These are phyloP conservation scores for Saccostrea echinata DNA, from an alignment of 1,140 invertebrate species.

Conservation along the genomic window DNA sequence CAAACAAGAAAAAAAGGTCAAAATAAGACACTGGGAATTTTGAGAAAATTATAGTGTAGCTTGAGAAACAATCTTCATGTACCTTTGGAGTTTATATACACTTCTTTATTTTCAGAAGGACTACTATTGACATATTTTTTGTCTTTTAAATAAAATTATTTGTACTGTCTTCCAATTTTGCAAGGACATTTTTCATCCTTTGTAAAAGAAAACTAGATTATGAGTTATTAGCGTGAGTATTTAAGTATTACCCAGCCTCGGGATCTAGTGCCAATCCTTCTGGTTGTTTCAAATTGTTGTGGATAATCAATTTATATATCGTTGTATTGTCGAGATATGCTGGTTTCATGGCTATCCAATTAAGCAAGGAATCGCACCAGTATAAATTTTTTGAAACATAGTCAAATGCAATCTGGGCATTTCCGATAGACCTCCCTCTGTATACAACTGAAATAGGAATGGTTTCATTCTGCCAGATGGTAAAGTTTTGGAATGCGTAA, in stretches of 20 bases:
- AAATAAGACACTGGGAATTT: too few relatives aligned
- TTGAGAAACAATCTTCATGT: too few relatives aligned
- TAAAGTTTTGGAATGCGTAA: not conserved
- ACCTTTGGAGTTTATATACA: too few relatives aligned
- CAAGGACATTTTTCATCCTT: too few relatives aligned
- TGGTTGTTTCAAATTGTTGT: slow-evolving; percentile 5
- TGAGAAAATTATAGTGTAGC: too few relatives aligned
- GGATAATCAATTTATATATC: not conserved
- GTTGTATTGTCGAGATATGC: not conserved
- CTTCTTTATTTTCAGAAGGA: too few relatives aligned
- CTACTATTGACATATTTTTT: too few relatives aligned
- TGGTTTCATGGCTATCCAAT: slow-evolving; percentile 30
- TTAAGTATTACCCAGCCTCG: not conserved
- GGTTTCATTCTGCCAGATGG: not conserved
- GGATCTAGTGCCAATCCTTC: slow-evolving; percentile 32
- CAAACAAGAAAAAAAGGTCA: too few relatives aligned
- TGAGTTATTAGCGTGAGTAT: too few relatives aligned
- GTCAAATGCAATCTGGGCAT: slow-evolving; percentile 26
- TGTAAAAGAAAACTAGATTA: too few relatives aligned
- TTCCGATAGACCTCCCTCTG: not conserved
- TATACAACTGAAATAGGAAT: not conserved
- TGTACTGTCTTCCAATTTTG: too few relatives aligned
- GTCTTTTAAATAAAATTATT: too few relatives aligned
- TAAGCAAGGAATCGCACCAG: slow-evolving; percentile 1
- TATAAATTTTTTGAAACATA: slow-evolving; percentile 32